phyloP scores from a whole-genome alignment of 2,113 vertebrate species.

The Eudyptes chrysolophus region DNA sequence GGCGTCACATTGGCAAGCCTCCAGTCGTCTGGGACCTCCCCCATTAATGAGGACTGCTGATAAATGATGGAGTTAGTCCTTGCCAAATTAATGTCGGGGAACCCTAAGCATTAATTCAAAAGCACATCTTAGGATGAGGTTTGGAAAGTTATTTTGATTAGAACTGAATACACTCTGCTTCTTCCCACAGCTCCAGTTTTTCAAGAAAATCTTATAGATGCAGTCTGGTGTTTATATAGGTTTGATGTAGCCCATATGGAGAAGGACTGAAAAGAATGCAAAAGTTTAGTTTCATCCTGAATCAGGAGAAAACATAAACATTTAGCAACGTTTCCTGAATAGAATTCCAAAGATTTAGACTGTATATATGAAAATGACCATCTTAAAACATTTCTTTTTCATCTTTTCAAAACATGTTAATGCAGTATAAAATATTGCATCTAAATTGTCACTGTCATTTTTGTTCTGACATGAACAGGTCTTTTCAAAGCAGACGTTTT shows the following conservation, averaged over 20 bases:
- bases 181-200: neutral
- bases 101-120: neutral
- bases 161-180: neutral
- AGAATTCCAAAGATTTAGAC: neutral
- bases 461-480: neutral
- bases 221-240: constrained; percentile 5
- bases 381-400: neutral
- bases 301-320: constrained; percentile 21
- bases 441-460: neutral
- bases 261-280: neutral
- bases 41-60: too few species aligned
- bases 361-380: neutral
- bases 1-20: too few species aligned
- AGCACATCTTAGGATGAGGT: neutral
- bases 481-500: neutral
- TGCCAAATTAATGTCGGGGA: neutral
- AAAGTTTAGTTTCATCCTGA: neutral
- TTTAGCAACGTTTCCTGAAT: neutral
- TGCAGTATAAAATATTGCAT: neutral
- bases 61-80: neutral
- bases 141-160: neutral
- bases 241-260: constrained; percentile 24
- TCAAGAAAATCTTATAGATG: neutral
- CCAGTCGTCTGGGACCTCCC: too few species aligned
- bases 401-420: neutral